phyloP scores from a whole-genome alignment of 2,113 vertebrate species.

The Pelmatolapia mariae region DNA sequence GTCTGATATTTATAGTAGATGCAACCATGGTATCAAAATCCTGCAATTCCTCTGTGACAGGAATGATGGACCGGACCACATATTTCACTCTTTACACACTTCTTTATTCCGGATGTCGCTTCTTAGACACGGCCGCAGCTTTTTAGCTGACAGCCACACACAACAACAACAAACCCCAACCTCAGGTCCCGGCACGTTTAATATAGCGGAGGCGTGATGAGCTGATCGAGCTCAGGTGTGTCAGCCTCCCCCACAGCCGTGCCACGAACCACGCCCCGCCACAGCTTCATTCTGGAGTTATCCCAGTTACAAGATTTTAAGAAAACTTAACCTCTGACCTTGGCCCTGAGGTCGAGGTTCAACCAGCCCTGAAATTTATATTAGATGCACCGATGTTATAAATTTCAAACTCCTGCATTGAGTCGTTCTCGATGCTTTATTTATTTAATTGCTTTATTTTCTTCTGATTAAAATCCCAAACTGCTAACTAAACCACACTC shows the following conservation, averaged over 20 bases:
- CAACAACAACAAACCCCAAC: background rate
- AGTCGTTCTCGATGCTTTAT: background rate
- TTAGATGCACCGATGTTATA: background rate
- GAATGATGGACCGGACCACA: background rate
- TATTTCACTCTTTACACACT: background rate
- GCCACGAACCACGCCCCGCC: background rate
- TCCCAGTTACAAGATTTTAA: background rate
- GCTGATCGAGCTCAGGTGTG: background rate
- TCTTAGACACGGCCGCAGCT: background rate
- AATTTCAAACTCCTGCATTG: background rate
- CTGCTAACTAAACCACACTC: background rate
- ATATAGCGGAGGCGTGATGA: background rate
- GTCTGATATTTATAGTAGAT: background rate
- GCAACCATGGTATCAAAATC: background rate
- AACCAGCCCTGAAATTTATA: background rate
- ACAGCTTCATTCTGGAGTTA: background rate
- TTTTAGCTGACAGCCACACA: background rate
- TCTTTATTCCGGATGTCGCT: fast-evolving
- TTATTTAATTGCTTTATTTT: too few species aligned
- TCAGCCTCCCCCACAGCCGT: background rate
- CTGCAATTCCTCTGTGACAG: background rate
- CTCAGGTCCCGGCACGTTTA: fast-evolving
- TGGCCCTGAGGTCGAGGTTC: background rate
- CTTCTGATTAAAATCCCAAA: background rate
- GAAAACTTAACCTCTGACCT: background rate